phyloP scores from a whole-genome alignment of 2,797 vertebrate genomes.

The Manis javanica region DNA sequence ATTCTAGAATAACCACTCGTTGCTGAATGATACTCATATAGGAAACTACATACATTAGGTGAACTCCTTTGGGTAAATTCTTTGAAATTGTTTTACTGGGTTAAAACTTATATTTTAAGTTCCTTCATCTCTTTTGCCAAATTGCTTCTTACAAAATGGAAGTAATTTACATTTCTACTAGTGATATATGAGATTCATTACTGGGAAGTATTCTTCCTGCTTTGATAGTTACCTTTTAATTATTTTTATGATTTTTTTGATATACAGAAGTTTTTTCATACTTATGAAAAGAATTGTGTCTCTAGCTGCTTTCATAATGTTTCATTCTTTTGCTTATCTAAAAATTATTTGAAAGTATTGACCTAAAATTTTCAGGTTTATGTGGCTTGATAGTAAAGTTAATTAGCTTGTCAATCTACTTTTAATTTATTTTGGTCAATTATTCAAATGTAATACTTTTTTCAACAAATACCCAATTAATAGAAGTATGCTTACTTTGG shows the following conservation, averaged over 20 bases:
- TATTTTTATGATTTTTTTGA: neutral
- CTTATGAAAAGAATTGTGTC: neutral
- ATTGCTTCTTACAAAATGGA: neutral
- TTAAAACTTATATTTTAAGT: neutral
- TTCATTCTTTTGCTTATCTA: neutral
- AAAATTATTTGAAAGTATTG: conserved; percentile 33
- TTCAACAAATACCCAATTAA: neutral
- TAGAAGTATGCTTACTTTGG: neutral
- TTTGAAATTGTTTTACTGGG: neutral
- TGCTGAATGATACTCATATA: neutral
- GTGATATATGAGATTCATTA: neutral
- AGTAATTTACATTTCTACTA: neutral
- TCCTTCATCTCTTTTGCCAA: neutral
- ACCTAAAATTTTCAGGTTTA: neutral
- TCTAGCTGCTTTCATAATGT: neutral
- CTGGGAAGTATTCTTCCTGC: neutral
- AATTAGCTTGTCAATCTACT: neutral
- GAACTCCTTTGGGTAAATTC: neutral
- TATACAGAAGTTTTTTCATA: no score
- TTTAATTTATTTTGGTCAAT: conserved; percentile 5
- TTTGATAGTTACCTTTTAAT: neutral
- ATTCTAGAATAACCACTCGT: neutral
- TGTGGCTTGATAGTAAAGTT: neutral
- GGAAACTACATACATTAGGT: neutral
- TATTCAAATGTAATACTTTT: neutral